Evolutionary conservation across 2,888 invertebrate species (phyloP).

Genomic region (Melinaea menophilus): DNA sequence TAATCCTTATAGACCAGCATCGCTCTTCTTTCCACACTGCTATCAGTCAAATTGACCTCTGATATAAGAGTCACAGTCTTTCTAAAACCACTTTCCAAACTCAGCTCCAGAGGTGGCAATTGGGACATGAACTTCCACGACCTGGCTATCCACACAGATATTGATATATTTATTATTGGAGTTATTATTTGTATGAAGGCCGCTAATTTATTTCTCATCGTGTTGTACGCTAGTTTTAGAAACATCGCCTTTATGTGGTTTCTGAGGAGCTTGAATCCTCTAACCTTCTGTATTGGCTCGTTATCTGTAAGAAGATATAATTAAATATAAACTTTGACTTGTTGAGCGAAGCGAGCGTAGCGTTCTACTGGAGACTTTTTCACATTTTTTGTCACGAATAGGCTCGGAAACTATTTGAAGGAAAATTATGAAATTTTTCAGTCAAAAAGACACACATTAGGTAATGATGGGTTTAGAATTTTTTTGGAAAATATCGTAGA

Average conservation of each 20-base stretch:
- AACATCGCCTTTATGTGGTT: constrained; percentile 73
- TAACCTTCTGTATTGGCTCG: constrained; percentile 60
- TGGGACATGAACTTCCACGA: constrained; percentile 72
- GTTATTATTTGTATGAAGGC: constrained; percentile 66
- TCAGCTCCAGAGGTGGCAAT: constrained; percentile 79
- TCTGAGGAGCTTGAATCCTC: constrained; percentile 55
- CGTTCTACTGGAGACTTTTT: too few relatives aligned
- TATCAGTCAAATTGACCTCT: constrained; percentile 45
- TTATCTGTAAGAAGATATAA: constrained; percentile 45
- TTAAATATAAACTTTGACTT: too few relatives aligned
- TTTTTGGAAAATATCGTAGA: too few relatives aligned
- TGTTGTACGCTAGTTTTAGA: constrained; percentile 59
- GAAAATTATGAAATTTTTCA: too few relatives aligned
- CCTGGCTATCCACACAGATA: constrained; percentile 64
- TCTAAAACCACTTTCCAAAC: constrained; percentile 64
- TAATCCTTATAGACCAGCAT: constrained; percentile 58
- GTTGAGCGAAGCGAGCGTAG: too few relatives aligned
- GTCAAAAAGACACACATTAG: too few relatives aligned
- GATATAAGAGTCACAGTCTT: constrained; percentile 60
- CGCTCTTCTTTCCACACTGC: constrained; percentile 47
- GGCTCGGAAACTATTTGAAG: too few relatives aligned
- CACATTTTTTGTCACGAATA: too few relatives aligned
- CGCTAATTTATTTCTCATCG: constrained; percentile 61
- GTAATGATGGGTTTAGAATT: too few relatives aligned
- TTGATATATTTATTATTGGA: constrained; percentile 64